Conservation (phyloP, 2,888 invertebrate species). For the Cheilosia vulpina region DNA sequence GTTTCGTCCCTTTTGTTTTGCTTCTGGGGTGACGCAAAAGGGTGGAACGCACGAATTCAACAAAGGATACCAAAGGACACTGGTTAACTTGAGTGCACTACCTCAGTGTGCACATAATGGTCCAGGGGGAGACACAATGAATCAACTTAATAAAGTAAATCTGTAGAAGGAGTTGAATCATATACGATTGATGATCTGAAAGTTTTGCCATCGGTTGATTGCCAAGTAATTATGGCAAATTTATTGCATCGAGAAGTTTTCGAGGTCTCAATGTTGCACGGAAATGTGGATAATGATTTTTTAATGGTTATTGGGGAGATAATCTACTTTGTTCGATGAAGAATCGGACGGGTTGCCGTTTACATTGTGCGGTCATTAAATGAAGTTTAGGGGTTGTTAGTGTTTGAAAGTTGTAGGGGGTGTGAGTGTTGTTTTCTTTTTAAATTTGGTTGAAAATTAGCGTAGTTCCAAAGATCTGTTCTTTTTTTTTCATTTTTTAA, state of each 20-base stretch:
- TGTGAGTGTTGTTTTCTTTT: no score
- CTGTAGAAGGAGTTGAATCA: conserved; percentile 28
- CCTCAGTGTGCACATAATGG: conserved; percentile 18
- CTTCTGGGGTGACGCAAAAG: background rate
- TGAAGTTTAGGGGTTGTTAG: no score
- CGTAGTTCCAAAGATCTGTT: no score
- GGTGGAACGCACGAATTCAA: conserved; percentile 3
- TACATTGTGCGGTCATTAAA: background rate
- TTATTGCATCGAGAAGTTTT: conserved; percentile 47
- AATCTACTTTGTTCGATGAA: background rate
- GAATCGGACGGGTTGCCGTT: conserved; percentile 35
- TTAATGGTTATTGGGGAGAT: conserved; percentile 41
- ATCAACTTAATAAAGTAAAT: conserved; percentile 54
- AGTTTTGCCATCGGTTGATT: conserved; percentile 63
- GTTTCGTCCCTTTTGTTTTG: conserved; percentile 3
- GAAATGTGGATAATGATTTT: conserved; percentile 43
- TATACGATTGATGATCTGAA: conserved; percentile 59
- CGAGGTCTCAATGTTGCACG: conserved; percentile 27
- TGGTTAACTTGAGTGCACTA: conserved; percentile 37
- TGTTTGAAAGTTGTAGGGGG: no score
- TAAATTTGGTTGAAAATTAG: no score
- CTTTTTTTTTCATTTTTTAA: no score
- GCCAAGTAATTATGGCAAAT: conserved; percentile 66
- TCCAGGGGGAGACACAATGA: conserved; percentile 7
- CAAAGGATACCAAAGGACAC: background rate